Evolutionary conservation across 2,797 vertebrate genomes (phyloP).

Genomic region (Mycteria americana): DNA sequence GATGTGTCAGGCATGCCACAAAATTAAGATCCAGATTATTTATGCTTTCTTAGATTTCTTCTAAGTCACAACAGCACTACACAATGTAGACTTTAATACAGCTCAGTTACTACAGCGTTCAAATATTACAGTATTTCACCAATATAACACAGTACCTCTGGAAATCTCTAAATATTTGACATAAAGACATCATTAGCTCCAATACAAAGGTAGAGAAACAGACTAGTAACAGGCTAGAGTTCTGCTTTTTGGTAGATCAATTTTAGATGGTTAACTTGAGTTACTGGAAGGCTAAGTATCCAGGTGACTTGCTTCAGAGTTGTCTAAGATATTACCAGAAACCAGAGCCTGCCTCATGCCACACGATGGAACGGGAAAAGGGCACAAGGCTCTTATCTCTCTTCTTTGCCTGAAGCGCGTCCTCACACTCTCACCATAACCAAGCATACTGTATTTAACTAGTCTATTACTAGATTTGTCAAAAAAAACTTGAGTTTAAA

Average conservation of each 20-base stretch:
- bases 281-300: neutral
- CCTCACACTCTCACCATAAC: neutral
- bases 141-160: neutral
- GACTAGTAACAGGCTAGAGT: neutral
- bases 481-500: neutral
- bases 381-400: neutral
- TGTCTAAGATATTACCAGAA: neutral
- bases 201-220: neutral
- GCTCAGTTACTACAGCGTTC: neutral
- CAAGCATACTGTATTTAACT: neutral
- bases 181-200: neutral
- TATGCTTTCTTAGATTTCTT: neutral
- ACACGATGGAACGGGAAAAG: neutral
- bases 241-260: neutral
- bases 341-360: neutral
- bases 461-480: neutral
- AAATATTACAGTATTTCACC: neutral
- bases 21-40: neutral
- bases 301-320: neutral
- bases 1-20: neutral
- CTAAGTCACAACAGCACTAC: neutral
- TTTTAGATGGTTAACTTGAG: neutral
- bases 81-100: rapidly evolving
- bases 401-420: neutral
- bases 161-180: neutral